Base-by-base conservation (phyloP, 2,888 invertebrate species). In the Parasteatoda lunata region DNA sequence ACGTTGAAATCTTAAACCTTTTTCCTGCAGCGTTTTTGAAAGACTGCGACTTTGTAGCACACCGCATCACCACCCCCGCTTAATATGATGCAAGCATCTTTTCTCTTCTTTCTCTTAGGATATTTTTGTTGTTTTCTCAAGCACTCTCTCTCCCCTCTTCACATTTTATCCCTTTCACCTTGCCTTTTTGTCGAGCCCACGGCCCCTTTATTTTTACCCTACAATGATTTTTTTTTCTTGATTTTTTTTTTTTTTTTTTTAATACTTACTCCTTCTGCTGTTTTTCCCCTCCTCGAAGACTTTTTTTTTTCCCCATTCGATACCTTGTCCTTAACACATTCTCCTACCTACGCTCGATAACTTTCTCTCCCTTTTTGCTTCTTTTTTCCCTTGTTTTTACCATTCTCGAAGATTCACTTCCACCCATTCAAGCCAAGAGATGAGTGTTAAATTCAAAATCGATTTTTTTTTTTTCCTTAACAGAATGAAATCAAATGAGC, bases 1-100 rank as follows among this genome's bases (percentile, higher is more conserved):
- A 81, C 73, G 82, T 87, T 87, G 86, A 87, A 87, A 87, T 87
- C 86, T 77, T 87, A 87, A 87, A 87, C 86, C 82, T 70, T 71
- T 85, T 85, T 76, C 85, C 84, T 69, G 51, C 70, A 79, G 80
- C 79, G 70, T 85, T 80, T 80, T 64, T 75, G 66, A 78, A 84
- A 79, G 78, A 77, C 76, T 83, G 72, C 66, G 77, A 79, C 85
- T 70, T 71, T 79, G 64, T 72, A 66, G 80, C 77, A 84, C 75
- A 80, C 71, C 85, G 84, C 84, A 70, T 79, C 79, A 70, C 73
- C 79, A 68, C 85, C 70, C 71, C 59, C 66, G 48, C 80, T 80
- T 86, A 86, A 86, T 86, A 86, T 81, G 85, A 86, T 86, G 85
- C 85, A 85, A 85, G 76, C 71, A 59, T 72, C 69, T 69, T 45